Evolutionary conservation across 35 echinoderm and acorn worm species (phyloP).

Genomic region (Diadema setosum): DNA sequence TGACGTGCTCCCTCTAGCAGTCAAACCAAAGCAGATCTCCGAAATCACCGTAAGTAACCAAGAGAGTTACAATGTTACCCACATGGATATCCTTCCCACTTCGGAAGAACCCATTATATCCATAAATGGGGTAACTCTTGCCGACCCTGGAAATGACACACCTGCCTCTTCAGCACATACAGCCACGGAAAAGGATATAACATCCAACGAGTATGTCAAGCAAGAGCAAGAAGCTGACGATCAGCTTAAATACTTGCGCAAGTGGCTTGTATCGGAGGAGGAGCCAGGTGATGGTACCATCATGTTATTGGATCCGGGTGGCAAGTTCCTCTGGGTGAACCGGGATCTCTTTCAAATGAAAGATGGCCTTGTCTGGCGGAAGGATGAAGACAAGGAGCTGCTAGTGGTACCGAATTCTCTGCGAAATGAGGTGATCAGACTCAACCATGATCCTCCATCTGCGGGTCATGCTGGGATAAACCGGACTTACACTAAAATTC

Average conservation of each 20-base stretch:
- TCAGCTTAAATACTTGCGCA: background rate
- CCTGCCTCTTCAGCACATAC: background rate
- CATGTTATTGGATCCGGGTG: background rate
- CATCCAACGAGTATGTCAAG: background rate
- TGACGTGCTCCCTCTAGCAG: constrained; percentile 26
- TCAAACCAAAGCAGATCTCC: background rate
- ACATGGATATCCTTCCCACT: too few relatives aligned
- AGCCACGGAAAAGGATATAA: background rate
- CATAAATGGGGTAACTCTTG: too few relatives aligned
- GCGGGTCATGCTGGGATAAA: constrained; percentile 45
- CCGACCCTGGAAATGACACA: too few relatives aligned
- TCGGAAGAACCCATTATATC: too few relatives aligned
- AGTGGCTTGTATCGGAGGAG: background rate
- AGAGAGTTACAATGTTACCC: background rate
- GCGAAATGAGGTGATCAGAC: background rate
- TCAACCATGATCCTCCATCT: constrained; percentile 35
- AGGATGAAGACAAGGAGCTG: background rate
- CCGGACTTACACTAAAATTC: background rate
- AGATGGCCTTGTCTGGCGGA: background rate
- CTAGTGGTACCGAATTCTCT: background rate
- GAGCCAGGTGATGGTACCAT: background rate
- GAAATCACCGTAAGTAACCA: background rate
- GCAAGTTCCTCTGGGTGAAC: background rate
- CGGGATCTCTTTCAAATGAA: background rate
- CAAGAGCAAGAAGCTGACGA: background rate